These are phyloP conservation scores for Plagodis dolabraria DNA, from an alignment of 2,888 invertebrate species.

Conservation along the genomic window DNA sequence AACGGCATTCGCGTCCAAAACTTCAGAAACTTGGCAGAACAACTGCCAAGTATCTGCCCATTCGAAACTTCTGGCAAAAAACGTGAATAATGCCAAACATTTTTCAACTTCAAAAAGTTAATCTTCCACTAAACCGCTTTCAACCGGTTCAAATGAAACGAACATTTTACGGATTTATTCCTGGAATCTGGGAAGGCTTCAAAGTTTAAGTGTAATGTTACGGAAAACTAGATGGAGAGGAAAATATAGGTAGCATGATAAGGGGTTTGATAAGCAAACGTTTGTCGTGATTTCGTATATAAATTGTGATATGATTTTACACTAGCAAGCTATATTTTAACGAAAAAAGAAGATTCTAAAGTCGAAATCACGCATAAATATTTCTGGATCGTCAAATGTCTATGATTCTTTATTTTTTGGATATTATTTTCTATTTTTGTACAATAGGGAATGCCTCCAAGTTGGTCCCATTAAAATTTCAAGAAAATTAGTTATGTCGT, in stretches of 20 bases:
- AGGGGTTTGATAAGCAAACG: too few species aligned
- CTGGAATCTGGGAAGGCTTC: constrained; percentile 32
- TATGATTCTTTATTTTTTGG: too few species aligned
- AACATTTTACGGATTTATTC: constrained; percentile 25
- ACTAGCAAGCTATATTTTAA: too few species aligned
- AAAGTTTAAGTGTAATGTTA: constrained; percentile 30
- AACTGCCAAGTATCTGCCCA: constrained; percentile 14
- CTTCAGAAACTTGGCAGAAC: constrained; percentile 7
- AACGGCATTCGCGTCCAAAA: not conserved
- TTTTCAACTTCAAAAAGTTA: constrained; percentile 41
- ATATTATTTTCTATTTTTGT: too few species aligned
- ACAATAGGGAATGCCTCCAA: too few species aligned
- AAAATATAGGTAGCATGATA: not conserved
- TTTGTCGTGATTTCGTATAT: too few species aligned
- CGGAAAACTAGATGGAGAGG: constrained; percentile 18
- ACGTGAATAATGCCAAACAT: constrained; percentile 36
- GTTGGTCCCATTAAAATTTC: too few species aligned
- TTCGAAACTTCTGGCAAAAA: constrained; percentile 22
- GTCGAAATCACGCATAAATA: too few species aligned
- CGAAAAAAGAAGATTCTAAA: too few species aligned
- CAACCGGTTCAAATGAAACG: constrained; percentile 37
- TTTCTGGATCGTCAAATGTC: too few species aligned
- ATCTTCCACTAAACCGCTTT: constrained; percentile 37
- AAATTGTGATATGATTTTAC: too few species aligned
- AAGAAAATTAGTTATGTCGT: too few species aligned